Evolutionary conservation across 2,113 vertebrate genomes (phyloP), one percentile per base, ranked within the genome.

Genomic region (Tretioscincus oriximinensis): DNA sequence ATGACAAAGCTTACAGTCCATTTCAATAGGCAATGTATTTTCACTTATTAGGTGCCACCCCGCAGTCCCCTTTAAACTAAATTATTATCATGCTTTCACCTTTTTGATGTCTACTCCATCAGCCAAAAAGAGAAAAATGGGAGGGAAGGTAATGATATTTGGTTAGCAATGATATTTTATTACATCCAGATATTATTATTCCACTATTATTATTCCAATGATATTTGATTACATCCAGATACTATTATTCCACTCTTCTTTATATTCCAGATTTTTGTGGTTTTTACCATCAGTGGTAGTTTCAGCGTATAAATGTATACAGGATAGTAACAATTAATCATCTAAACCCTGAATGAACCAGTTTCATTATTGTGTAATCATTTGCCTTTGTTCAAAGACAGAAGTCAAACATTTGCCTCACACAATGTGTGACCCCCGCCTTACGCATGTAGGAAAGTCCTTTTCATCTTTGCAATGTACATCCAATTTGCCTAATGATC

Each of bases 401-500:
- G n/a, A 82, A n/a, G 5, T 2, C n/a, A 26, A 87, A 12, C 12
- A 64, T 7, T 81, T 70, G 69, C 20, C 49, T 54, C 6, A 14
- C 85, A 78, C 28, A 11, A 28, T 69, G 22, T 61, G 12, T 12
- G 24, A 58, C 22, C 54, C 63, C 26, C 22, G 21, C 31, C 31
- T 78, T 63, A 22, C 11, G 29, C 67, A 5, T 22, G 73, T 69
- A 49, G 0, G 18, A 68, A 80, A 87, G 60, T 4, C 77, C 10
- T 51, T 28, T 85, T 80, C 85, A 20, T 65, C 71, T 66, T 83
- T 76, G 12, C 22, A 76, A 8, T 67, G 80, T 84, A 63, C 67
- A 77, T 77, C 26, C 76, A 1, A 0, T 81, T 81, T 84, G 41
- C 78, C 83, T 88, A 90, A 88, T 68, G 24, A 87, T 87, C 67